Conservation (phyloP, 2,797 vertebrate genomes). For the Argentina silus region DNA sequence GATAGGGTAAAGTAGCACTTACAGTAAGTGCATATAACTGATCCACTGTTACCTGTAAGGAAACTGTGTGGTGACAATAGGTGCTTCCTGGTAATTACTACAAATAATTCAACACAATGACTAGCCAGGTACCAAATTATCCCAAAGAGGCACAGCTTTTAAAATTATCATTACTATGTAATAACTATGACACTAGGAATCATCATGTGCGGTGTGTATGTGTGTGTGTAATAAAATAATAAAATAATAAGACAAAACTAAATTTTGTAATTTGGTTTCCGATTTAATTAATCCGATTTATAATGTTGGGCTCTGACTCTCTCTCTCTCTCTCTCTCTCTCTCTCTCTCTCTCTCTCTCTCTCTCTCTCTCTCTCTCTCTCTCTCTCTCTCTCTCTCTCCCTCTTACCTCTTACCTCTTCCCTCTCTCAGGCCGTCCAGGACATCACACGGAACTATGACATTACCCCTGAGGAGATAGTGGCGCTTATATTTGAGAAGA, state of each 20-base stretch:
- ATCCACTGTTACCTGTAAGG: too few species aligned
- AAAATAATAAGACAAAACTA: neutral
- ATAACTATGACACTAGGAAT: neutral
- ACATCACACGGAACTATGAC: conserved; percentile 77
- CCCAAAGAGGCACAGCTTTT: too few species aligned
- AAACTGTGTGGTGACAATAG: too few species aligned
- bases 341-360: neutral
- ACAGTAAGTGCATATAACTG: neutral
- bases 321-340: conserved; percentile 6
- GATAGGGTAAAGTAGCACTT: too few species aligned
- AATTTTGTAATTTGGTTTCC: too few species aligned
- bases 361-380: neutral
- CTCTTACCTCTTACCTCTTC: neutral
- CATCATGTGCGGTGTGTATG: neutral
- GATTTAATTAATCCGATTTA: too few species aligned
- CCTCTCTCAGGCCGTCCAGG: conserved; percentile 75
- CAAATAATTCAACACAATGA: too few species aligned
- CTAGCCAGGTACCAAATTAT: too few species aligned
- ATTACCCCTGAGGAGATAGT: conserved; percentile 76
- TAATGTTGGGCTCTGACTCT: neutral
- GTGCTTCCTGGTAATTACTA: too few species aligned
- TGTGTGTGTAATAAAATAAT: neutral
- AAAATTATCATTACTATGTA: too few species aligned
- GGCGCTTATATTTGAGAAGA: conserved; percentile 75
- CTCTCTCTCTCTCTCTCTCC: neutral